Percentiles rank a stretch among this genome's conserved stretches.
Conservation (phyloP, 2,888 invertebrate genomes). For the Vanessa cardui region DNA sequence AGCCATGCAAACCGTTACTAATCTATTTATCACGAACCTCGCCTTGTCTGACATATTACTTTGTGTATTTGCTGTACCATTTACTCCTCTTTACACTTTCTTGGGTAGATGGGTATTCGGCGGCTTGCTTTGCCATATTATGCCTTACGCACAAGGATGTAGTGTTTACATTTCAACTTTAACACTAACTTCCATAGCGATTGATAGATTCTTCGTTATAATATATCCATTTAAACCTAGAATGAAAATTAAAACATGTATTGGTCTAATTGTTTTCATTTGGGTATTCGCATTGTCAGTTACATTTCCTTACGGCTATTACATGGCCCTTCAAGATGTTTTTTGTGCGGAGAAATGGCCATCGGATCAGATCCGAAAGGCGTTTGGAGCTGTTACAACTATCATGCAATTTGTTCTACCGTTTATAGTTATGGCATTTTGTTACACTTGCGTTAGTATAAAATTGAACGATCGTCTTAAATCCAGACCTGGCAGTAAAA, state of each 20-base stretch:
- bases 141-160: slow-evolving; percentile 93
- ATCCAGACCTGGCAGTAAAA: slow-evolving; percentile 88
- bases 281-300: slow-evolving; percentile 91
- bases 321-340: slow-evolving; percentile 84
- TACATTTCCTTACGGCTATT: slow-evolving; percentile 93
- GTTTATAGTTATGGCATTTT: slow-evolving; percentile 92
- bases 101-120: slow-evolving; percentile 94
- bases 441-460: slow-evolving; percentile 92
- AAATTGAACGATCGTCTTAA: slow-evolving; percentile 89
- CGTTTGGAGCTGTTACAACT: slow-evolving; percentile 90
- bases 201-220: slow-evolving; percentile 95
- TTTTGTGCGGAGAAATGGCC: slow-evolving; percentile 92
- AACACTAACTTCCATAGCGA: slow-evolving; percentile 95
- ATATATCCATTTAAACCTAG: slow-evolving; percentile 93
- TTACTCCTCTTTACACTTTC: slow-evolving; percentile 94
- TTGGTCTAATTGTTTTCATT: slow-evolving; percentile 89
- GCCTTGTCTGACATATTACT: slow-evolving; percentile 94
- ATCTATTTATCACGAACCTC: slow-evolving; percentile 95
- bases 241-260: slow-evolving; percentile 90
- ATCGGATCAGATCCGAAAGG: slow-evolving; percentile 85
- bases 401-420: slow-evolving; percentile 94
- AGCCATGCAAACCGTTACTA: slow-evolving; percentile 96
- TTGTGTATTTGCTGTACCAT: slow-evolving; percentile 93
- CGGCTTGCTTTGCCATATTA: slow-evolving; percentile 90
- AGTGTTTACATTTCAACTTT: slow-evolving; percentile 95